These are phyloP conservation scores for Speoplatyrhinus poulsoni DNA, from an alignment of 2,113 vertebrate genomes.

Conservation along the genomic window DNA sequence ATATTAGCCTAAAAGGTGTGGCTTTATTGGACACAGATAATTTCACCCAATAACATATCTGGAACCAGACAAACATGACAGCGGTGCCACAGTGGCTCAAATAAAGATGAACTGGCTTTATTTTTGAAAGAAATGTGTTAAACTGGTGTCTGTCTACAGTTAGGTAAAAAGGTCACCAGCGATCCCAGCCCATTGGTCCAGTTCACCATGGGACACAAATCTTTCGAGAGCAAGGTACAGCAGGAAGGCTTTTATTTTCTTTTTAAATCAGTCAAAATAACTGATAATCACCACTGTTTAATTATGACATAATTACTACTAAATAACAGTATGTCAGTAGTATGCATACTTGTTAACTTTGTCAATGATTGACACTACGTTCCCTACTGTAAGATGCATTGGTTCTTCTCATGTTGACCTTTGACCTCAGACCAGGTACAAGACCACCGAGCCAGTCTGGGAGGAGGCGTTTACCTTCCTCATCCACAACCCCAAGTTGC, in stretches of 20 bases:
- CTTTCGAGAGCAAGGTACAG: conserved; percentile 88
- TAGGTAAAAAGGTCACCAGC: conserved; percentile 92
- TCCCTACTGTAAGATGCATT: background rate
- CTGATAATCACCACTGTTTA: too few relatives aligned
- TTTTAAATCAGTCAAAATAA: too few relatives aligned
- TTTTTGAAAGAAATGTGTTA: background rate
- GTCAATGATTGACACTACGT: too few relatives aligned
- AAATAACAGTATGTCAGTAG: too few relatives aligned
- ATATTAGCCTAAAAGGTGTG: too few relatives aligned
- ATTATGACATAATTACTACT: too few relatives aligned
- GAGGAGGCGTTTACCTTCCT: conserved; percentile 94
- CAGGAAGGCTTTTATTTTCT: conserved; percentile 34
- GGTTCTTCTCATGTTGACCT: background rate
- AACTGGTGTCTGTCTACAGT: conserved; percentile 74
- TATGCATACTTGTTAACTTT: too few relatives aligned
- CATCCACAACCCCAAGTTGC: conserved; percentile 89
- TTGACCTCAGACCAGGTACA: conserved; percentile 83
- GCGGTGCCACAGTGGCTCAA: too few relatives aligned
- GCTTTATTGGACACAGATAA: too few relatives aligned
- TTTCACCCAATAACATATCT: too few relatives aligned
- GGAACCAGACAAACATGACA: too few relatives aligned
- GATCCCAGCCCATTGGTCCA: conserved; percentile 91
- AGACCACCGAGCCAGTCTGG: conserved; percentile 94
- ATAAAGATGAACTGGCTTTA: too few relatives aligned
- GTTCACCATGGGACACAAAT: conserved; percentile 88